These are phyloP conservation scores for Carettochelys insculpta DNA, from an alignment of 2,113 vertebrate species.

Conservation along the genomic window DNA sequence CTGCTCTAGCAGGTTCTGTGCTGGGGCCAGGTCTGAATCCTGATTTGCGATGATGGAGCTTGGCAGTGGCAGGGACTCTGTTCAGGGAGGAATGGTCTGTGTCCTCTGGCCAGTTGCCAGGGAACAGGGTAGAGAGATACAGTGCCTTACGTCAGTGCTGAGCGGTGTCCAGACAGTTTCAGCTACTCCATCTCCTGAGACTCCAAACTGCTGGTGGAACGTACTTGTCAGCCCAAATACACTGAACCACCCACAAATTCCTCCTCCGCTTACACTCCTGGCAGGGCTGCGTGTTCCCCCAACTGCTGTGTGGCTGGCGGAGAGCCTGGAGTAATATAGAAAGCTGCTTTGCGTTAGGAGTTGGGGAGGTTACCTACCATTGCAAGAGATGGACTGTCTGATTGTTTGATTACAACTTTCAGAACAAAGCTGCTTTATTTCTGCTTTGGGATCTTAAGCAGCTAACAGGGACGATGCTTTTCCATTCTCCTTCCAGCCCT, in stretches of 20 bases:
- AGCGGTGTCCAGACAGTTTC: background rate
- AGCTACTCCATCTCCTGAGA: background rate
- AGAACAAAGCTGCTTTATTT: background rate
- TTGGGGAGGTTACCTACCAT: background rate
- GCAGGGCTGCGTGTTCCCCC: background rate
- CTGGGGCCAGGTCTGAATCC: background rate
- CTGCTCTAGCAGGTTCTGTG: background rate
- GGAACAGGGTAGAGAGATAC: background rate
- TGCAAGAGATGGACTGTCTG: background rate
- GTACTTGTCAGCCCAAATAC: background rate
- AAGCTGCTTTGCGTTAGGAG: background rate
- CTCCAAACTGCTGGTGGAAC: background rate
- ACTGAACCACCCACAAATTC: background rate
- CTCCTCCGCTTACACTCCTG: background rate
- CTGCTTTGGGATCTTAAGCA: background rate
- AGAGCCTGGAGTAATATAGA: background rate
- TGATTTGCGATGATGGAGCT: background rate
- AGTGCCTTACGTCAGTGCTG: background rate
- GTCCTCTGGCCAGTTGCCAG: background rate
- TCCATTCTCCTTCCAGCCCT: background rate
- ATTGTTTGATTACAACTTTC: background rate
- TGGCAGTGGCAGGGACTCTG: background rate
- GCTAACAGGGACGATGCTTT: background rate
- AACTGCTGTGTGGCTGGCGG: background rate
- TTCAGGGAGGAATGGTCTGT: background rate